These are phyloP conservation scores for Ursus arctos DNA, from an alignment of 2,113 vertebrate genomes.

Conservation along the genomic window DNA sequence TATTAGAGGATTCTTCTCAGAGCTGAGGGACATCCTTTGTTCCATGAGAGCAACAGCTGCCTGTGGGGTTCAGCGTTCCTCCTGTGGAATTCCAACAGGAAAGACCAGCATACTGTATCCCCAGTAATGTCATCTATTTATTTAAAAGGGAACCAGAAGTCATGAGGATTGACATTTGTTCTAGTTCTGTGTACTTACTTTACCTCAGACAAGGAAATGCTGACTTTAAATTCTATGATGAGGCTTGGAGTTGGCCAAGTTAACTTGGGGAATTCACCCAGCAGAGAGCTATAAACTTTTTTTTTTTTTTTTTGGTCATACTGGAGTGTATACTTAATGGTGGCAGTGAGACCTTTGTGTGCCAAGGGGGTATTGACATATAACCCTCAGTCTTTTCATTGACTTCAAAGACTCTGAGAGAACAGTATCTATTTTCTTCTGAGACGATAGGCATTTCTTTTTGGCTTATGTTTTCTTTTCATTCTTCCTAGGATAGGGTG, in stretches of 20 bases:
- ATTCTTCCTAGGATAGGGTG: neutral
- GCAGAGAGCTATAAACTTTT: neutral
- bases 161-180: neutral
- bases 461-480: neutral
- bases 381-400: neutral
- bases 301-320: neutral
- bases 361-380: neutral
- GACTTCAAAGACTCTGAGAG: neutral
- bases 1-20: neutral
- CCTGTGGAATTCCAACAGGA: neutral
- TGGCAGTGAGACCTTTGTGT: neutral
- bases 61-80: neutral
- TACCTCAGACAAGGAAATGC: neutral
- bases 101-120: neutral
- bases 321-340: neutral
- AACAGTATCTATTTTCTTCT: neutral
- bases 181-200: neutral
- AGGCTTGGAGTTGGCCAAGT: neutral
- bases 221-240: neutral
- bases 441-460: neutral
- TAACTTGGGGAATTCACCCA: neutral
- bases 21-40: neutral
- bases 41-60: neutral
- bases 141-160: constrained; percentile 9
- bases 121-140: neutral